Percentiles rank a stretch among this genome's conserved stretches.
These are phyloP conservation scores for Ivindomyrus marchei DNA, from an alignment of 2,113 vertebrate genomes.

Conservation along the genomic window DNA sequence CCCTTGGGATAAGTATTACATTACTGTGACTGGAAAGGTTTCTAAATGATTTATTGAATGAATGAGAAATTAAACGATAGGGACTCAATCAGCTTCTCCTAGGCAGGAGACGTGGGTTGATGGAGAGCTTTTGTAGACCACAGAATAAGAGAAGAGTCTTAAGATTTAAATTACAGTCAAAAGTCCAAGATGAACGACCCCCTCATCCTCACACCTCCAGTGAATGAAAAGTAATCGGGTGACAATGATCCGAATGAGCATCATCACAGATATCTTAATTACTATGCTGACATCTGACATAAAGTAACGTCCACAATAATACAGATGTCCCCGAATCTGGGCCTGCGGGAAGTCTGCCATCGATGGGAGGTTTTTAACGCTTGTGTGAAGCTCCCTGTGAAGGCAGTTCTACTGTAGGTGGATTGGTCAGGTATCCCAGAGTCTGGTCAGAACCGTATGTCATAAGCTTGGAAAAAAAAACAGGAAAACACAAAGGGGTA, in stretches of 20 bases:
- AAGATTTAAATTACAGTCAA: neutral
- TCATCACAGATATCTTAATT: neutral
- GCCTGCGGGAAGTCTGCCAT: neutral
- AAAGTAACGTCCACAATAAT: neutral
- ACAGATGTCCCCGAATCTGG: neutral
- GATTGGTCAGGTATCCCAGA: neutral
- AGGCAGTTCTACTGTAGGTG: neutral
- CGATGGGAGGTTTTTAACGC: neutral
- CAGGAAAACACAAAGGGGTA: neutral
- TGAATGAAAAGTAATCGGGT: neutral
- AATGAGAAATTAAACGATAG: constrained; percentile 1
- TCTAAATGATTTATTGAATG: constrained; percentile 7
- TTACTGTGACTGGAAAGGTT: neutral
- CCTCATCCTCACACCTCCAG: neutral
- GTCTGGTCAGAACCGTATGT: neutral
- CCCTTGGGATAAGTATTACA: neutral
- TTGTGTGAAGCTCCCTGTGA: neutral
- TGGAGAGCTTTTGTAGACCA: constrained; percentile 3
- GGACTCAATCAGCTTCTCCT: constrained; percentile 9
- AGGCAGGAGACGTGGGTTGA: neutral
- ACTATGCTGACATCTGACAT: neutral
- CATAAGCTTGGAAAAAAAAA: neutral
- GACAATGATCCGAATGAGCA: neutral
- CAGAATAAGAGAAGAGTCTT: neutral
- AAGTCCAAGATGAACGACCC: neutral